Evolutionary conservation across 1,140 invertebrate genomes (phyloP).

Genomic region (Papilio glaucus): DNA sequence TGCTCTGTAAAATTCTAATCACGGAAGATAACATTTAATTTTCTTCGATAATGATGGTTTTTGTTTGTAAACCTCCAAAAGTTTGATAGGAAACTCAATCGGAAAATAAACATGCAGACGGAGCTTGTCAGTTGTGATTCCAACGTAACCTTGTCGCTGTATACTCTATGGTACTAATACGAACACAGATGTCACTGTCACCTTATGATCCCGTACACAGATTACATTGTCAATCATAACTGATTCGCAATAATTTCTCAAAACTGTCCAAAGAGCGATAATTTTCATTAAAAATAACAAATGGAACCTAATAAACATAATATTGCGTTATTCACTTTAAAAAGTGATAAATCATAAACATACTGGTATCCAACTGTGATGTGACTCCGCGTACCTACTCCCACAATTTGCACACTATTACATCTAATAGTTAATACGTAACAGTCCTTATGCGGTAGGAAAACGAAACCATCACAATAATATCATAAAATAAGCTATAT

Average conservation of each 20-base stretch:
- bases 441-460: slow-evolving; percentile 81
- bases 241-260: slow-evolving; percentile 63
- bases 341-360: slow-evolving; percentile 65
- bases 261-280: slow-evolving; percentile 72
- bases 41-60: slow-evolving; percentile 73
- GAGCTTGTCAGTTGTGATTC: slow-evolving; percentile 52
- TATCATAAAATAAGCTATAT: slow-evolving; percentile 82
- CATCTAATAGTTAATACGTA: slow-evolving; percentile 76
- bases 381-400: slow-evolving; percentile 68
- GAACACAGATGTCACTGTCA: neutral
- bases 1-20: slow-evolving; percentile 72
- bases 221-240: slow-evolving; percentile 45
- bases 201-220: neutral
- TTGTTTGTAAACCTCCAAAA: slow-evolving; percentile 81
- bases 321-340: slow-evolving; percentile 66
- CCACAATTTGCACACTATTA: slow-evolving; percentile 73
- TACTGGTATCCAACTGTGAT: slow-evolving; percentile 60
- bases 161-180: neutral
- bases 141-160: neutral
- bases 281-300: slow-evolving; percentile 66
- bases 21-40: slow-evolving; percentile 75
- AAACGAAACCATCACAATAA: slow-evolving; percentile 82
- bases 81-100: slow-evolving; percentile 81
- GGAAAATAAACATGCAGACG: slow-evolving; percentile 63
- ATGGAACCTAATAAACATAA: slow-evolving; percentile 67